Evolutionary conservation across 2,888 invertebrate genomes (phyloP).

Genomic region (Acrocera orbiculus): DNA sequence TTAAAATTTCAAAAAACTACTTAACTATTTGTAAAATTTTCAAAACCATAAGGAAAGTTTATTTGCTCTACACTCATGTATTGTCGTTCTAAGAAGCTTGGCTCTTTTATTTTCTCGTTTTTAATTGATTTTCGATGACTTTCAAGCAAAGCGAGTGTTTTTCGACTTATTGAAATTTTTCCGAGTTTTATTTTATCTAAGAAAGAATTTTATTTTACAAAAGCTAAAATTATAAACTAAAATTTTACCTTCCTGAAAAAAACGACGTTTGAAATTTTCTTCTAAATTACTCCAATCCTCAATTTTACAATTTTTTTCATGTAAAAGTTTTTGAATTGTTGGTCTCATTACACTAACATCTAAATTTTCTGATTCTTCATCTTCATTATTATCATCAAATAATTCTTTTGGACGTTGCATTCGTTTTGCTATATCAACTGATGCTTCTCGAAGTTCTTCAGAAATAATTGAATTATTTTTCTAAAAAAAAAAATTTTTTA

Average conservation of each 20-base stretch:
- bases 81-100: no score
- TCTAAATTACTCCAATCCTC: slow-evolving; percentile 27
- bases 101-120: no score
- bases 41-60: no score
- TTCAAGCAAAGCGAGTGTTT: slow-evolving; percentile 21
- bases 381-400: slow-evolving; percentile 11
- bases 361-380: slow-evolving; percentile 14
- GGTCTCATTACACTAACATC: no score
- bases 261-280: slow-evolving; percentile 22
- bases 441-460: slow-evolving; percentile 39
- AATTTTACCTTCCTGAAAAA: background rate
- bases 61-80: no score
- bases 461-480: no score
- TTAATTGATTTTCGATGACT: slow-evolving; percentile 20
- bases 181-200: slow-evolving; percentile 20
- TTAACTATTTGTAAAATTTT: no score
- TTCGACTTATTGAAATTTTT: slow-evolving; percentile 23
- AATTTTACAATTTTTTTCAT: slow-evolving; percentile 18
- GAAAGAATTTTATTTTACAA: background rate
- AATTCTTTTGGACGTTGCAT: slow-evolving; percentile 32
- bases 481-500: background rate
- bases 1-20: no score
- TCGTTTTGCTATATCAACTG: slow-evolving; percentile 40
- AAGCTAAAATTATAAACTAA: background rate
- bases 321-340: slow-evolving; percentile 24